Percentiles rank a stretch among this genome's conserved stretches.
These are phyloP conservation scores for Sceloporus tristichus DNA, from an alignment of 2,113 vertebrate genomes.

Conservation along the genomic window DNA sequence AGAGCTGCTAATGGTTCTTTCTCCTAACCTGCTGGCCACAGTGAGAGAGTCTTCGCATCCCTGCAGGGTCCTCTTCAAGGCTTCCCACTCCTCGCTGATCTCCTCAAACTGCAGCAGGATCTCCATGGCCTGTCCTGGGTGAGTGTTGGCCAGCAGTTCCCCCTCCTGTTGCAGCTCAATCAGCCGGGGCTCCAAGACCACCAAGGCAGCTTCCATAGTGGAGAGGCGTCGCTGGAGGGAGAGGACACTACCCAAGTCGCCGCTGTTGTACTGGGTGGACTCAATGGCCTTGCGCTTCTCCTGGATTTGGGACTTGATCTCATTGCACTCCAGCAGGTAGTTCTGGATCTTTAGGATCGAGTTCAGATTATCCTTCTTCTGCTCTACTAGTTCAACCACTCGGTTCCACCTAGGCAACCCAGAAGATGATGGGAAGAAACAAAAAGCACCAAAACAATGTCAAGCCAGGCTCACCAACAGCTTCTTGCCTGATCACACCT, in stretches of 20 bases:
- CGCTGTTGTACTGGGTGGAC: slow-evolving; percentile 83
- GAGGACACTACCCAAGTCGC: slow-evolving; percentile 85
- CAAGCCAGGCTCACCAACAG: not conserved
- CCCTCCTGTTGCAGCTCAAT: slow-evolving; percentile 88
- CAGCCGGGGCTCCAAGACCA: slow-evolving; percentile 90
- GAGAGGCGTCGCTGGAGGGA: slow-evolving; percentile 90
- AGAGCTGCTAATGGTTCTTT: not conserved
- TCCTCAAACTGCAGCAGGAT: slow-evolving; percentile 89
- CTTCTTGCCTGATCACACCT: not conserved
- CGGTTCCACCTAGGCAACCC: slow-evolving; percentile 88
- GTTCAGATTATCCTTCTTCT: slow-evolving; percentile 87
- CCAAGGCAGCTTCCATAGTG: slow-evolving; percentile 90
- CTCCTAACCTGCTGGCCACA: slow-evolving; percentile 72
- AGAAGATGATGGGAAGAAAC: too few species aligned
- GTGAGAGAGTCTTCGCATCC: slow-evolving; percentile 91
- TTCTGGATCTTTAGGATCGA: slow-evolving; percentile 91
- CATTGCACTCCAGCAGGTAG: slow-evolving; percentile 90
- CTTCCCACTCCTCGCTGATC: slow-evolving; percentile 91
- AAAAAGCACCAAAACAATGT: not conserved
- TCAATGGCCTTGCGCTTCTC: slow-evolving; percentile 92
- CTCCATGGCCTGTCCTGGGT: slow-evolving; percentile 83
- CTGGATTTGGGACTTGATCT: slow-evolving; percentile 90
- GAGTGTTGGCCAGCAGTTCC: slow-evolving; percentile 81
- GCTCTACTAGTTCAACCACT: slow-evolving; percentile 94
- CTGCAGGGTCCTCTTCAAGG: slow-evolving; percentile 84